phyloP scores from a whole-genome alignment of 1,140 invertebrate genomes.

The Trachymyrmex septentrionalis region DNA sequence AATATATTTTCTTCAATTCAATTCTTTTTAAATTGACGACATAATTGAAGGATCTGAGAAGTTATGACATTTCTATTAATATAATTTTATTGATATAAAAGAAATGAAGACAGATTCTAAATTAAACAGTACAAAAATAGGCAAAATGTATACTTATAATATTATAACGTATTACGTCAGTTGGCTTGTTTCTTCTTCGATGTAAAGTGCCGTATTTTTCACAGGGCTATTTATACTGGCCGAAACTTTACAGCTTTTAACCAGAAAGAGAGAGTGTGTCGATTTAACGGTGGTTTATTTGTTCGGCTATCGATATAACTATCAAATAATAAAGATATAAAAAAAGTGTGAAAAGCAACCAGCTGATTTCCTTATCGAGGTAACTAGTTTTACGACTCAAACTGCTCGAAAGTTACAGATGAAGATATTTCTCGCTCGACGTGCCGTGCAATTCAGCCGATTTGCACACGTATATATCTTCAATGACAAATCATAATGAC shows the following conservation, averaged over 20 bases:
- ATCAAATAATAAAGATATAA: slow-evolving; percentile 30
- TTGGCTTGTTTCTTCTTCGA: background rate
- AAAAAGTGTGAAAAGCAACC: background rate
- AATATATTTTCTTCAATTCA: too few relatives aligned
- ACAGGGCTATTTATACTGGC: background rate
- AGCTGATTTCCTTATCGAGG: background rate
- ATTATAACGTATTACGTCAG: background rate
- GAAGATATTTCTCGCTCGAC: background rate
- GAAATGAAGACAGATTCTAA: too few relatives aligned
- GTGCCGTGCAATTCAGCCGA: background rate
- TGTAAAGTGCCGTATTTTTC: background rate
- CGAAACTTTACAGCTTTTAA: background rate
- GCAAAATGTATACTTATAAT: background rate
- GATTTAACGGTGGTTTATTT: background rate
- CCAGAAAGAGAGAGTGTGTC: background rate
- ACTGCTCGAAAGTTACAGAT: background rate
- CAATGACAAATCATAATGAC: slow-evolving; percentile 29
- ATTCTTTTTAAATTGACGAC: too few relatives aligned
- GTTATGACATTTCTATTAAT: too few relatives aligned
- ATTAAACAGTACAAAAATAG: background rate
- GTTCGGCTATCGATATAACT: background rate
- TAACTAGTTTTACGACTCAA: slow-evolving; percentile 36
- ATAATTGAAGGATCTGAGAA: too few relatives aligned
- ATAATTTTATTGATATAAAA: too few relatives aligned
- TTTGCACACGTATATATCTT: background rate